phyloP scores from a whole-genome alignment of 1,140 invertebrate species.

The Cataglyphis hispanica region DNA sequence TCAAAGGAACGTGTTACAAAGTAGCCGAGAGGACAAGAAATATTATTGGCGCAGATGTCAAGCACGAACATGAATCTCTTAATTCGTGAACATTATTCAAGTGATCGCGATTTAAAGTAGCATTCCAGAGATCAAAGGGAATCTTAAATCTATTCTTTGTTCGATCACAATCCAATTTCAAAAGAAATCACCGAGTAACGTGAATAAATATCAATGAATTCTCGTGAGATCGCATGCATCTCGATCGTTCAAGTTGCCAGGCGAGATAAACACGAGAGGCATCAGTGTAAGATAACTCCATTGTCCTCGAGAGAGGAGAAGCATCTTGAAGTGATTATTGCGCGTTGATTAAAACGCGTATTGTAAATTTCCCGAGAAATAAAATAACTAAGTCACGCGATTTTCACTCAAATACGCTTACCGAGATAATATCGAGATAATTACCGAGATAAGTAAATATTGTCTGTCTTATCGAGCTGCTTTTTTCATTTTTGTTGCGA shows the following conservation, averaged over 20 bases:
- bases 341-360: background rate
- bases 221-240: background rate
- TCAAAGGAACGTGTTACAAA: constrained; percentile 4
- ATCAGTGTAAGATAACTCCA: constrained; percentile 15
- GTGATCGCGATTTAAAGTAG: background rate
- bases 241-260: background rate
- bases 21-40: background rate
- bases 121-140: background rate
- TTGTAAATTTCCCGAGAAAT: background rate
- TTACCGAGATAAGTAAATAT: background rate
- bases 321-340: constrained; percentile 17
- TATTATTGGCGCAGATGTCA: background rate
- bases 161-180: background rate
- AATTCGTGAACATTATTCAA: constrained; percentile 7
- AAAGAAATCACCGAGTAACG: background rate
- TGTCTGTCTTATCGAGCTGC: background rate
- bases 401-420: background rate
- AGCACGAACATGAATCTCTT: background rate
- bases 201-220: background rate
- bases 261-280: background rate
- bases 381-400: background rate
- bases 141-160: background rate
- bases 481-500: background rate
- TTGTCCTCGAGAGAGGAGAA: background rate
- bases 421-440: constrained; percentile 1